phyloP scores from a whole-genome alignment of 1,140 invertebrate species.

The Euglossa dilemma region DNA sequence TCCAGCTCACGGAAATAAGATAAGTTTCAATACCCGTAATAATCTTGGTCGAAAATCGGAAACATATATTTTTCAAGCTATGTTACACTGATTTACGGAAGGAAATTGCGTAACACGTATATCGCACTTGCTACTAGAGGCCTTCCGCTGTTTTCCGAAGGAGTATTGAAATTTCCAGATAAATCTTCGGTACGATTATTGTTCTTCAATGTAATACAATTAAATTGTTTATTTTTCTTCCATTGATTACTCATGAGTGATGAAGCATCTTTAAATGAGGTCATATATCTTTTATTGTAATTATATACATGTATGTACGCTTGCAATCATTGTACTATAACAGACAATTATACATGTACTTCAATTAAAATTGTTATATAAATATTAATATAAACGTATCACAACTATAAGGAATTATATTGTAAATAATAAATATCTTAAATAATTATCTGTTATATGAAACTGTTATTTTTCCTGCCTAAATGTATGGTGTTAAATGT shows the following conservation, averaged over 20 bases:
- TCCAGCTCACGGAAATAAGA: not conserved
- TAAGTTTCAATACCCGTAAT: not conserved
- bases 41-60: not conserved
- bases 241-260: slow-evolving; percentile 7
- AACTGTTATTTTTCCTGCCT: not conserved
- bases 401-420: too few species aligned
- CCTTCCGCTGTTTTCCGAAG: slow-evolving; percentile 14
- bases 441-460: not conserved
- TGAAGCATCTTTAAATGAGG: not conserved
- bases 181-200: slow-evolving; percentile 9
- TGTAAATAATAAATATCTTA: not conserved
- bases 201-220: not conserved
- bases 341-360: not conserved
- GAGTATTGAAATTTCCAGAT: slow-evolving; percentile 29
- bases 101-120: slow-evolving; percentile 27
- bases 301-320: not conserved
- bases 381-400: not conserved
- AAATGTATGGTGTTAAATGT: not conserved
- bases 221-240: slow-evolving; percentile 17
- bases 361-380: not conserved
- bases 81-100: slow-evolving; percentile 14
- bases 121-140: not conserved
- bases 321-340: not conserved
- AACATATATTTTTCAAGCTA: not conserved
- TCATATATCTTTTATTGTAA: not conserved